Base-by-base conservation (phyloP, 2,888 invertebrate species). In the Conistra vaccinii region DNA sequence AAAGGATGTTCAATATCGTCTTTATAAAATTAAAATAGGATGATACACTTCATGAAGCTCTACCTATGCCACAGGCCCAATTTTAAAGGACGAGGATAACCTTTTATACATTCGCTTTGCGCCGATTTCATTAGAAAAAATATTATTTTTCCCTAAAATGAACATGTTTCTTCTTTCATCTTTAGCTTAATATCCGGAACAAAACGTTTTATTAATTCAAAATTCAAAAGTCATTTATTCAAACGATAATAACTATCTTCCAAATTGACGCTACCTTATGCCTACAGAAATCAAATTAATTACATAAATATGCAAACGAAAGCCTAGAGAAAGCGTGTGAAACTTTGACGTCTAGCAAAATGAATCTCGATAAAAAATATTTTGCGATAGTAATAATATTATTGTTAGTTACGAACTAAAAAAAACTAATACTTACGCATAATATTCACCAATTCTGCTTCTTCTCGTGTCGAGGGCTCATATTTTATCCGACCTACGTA, bases 251-350 rank as follows among this genome's bases (percentile, higher is more conserved):
- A 48, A 74, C 57, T 45, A 53, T 32, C 3, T 57, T 26, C 29
- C 3, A 67, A 61, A 26, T 66, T 32, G 51, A 68, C 60, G 57
- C 23, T 53, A 45, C 55, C 29, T 69, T 62, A 69, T 55, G 70
- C 39, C 51, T 73, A 66, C 53, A 57, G 17, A 53, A 29, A 81
- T 73, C 32, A 55, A 78, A 69, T 71, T 70, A 68, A 75, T 79
- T 35, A 73, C n/a, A 62, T 42, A 48, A 70, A 79, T 69, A 69
- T 76, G 58, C 55, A 73, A 78, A 78, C 73, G 29, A 70, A 63
- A 78, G 72, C 63, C 42, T 66, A 53, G 67, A 73, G 86, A 86
- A 86, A 88, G 85, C 61, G 78, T 84, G 79, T 66, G 73, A 80
- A 66, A 42, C 42, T 57, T 39, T 14, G 3, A 29, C n/a, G 29